phyloP scores from a whole-genome alignment of 2,113 vertebrate species.

The Zosterops japonicus region DNA sequence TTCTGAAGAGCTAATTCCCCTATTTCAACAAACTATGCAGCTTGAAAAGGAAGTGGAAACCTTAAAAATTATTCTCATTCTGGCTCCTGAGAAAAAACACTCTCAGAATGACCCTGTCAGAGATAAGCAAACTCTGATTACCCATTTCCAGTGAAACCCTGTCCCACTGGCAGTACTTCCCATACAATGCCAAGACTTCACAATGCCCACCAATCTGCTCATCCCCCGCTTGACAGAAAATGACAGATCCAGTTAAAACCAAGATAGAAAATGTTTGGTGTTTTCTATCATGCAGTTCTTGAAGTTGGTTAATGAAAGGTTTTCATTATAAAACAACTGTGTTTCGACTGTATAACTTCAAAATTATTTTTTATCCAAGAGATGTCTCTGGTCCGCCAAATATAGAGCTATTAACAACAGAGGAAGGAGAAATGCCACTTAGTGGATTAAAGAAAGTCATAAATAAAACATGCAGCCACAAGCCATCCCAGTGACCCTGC shows the following conservation, averaged over 20 bases:
- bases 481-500: background rate
- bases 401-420: background rate
- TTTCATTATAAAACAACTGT: background rate
- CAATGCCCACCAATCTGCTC: background rate
- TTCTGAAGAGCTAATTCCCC: constrained; percentile 22
- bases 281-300: background rate
- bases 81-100: background rate
- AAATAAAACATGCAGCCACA: background rate
- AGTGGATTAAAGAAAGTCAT: constrained; percentile 7
- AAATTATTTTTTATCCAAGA: background rate
- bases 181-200: background rate
- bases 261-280: background rate
- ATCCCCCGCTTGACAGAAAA: background rate
- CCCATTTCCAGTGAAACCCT: background rate
- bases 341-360: background rate
- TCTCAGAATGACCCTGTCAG: background rate
- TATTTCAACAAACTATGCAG: background rate
- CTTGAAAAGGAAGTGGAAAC: constrained; percentile 23
- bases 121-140: background rate
- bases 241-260: background rate
- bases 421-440: background rate
- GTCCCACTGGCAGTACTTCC: background rate
- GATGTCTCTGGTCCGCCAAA: background rate
- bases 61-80: constrained; percentile 3
- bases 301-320: background rate